These are phyloP conservation scores for Octodonta nipae DNA, from an alignment of 2,888 invertebrate species.

Conservation along the genomic window DNA sequence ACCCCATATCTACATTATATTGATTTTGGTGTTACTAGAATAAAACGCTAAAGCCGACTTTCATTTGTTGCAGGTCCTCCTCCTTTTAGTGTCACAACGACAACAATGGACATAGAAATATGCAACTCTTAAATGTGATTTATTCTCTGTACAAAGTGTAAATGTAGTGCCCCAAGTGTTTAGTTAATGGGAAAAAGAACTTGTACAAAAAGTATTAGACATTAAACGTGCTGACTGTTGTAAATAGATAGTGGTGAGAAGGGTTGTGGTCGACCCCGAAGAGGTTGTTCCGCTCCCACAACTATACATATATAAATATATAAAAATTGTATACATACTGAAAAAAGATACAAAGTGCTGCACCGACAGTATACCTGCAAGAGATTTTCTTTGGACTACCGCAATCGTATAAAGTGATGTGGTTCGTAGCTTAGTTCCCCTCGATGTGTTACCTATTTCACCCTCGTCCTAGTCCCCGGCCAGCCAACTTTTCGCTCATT, in stretches of 20 bases:
- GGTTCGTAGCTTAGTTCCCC: slow-evolving; percentile 40
- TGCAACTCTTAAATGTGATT: slow-evolving; percentile 45
- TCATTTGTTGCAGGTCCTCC: slow-evolving; percentile 31
- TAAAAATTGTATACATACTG: background rate
- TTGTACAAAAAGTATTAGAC: slow-evolving; percentile 34
- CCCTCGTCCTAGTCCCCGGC: slow-evolving; percentile 40
- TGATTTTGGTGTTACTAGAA: too few species aligned
- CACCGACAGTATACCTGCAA: slow-evolving; percentile 15
- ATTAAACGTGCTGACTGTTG: slow-evolving; percentile 31
- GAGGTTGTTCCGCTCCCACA: slow-evolving; percentile 20
- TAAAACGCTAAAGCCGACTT: too few species aligned
- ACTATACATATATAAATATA: slow-evolving; percentile 6
- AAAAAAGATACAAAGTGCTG: slow-evolving; percentile 8
- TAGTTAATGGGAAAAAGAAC: slow-evolving; percentile 29
- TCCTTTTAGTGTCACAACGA: slow-evolving; percentile 34
- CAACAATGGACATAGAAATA: slow-evolving; percentile 38
- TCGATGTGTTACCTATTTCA: slow-evolving; percentile 46
- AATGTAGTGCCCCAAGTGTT: slow-evolving; percentile 40
- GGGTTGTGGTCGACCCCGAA: slow-evolving; percentile 26
- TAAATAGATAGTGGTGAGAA: slow-evolving; percentile 29
- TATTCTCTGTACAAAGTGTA: slow-evolving; percentile 50
- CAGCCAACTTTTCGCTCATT: slow-evolving; percentile 17
- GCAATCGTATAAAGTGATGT: slow-evolving; percentile 33
- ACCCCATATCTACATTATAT: too few species aligned
- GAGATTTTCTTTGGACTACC: slow-evolving; percentile 20